phyloP scores from a whole-genome alignment of 1,140 invertebrate genomes.

The Neocloeon triangulifer region DNA sequence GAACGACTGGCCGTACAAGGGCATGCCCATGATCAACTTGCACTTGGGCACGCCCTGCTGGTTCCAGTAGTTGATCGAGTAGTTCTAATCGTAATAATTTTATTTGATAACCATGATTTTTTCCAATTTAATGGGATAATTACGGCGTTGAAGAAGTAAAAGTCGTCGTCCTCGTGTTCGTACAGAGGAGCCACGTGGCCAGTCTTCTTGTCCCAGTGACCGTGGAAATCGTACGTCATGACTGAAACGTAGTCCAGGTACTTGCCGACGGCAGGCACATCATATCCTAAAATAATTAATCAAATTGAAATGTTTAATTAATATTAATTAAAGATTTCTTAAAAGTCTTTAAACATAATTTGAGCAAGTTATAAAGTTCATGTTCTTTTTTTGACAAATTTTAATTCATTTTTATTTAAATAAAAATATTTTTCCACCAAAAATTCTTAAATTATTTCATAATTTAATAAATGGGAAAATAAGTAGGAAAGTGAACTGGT shows the following conservation, averaged over 20 bases:
- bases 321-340: background rate
- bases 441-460: no score
- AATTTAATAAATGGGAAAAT: no score
- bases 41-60: conserved; percentile 50
- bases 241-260: conserved; percentile 71
- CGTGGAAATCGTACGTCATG: conserved; percentile 74
- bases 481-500: no score
- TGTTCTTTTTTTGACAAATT: no score
- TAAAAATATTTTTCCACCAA: no score
- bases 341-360: background rate
- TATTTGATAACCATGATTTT: no score
- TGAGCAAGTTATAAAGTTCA: background rate
- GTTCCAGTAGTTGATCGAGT: conserved; percentile 73
- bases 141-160: conserved; percentile 21
- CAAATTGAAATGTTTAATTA: background rate
- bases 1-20: conserved; percentile 75
- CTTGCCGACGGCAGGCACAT: conserved; percentile 43
- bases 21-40: conserved; percentile 73
- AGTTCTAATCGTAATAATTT: conserved; percentile 38
- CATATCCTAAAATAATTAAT: conserved; percentile 31
- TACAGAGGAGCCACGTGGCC: conserved; percentile 64
- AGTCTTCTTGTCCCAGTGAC: conserved; percentile 63
- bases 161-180: conserved; percentile 50
- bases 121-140: no score
- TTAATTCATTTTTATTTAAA: no score